phyloP scores from a whole-genome alignment of 2,888 invertebrate genomes.

The Blera fallax region DNA sequence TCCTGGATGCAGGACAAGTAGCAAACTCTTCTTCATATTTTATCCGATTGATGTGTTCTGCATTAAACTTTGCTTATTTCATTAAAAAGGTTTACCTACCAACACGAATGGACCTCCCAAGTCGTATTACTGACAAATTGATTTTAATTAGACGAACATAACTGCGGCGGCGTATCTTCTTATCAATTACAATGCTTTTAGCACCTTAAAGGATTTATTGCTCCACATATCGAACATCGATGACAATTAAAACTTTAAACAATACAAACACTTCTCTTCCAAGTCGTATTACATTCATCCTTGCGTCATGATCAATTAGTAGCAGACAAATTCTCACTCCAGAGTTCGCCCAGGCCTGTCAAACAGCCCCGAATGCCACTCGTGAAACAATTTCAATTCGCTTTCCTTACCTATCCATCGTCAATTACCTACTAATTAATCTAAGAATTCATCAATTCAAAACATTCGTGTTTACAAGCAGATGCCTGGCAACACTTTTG shows the following conservation, averaged over 20 bases:
- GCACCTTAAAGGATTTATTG: background rate
- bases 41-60: too few relatives aligned
- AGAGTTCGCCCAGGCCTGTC: background rate
- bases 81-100: too few relatives aligned
- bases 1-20: too few relatives aligned
- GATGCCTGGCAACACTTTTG: slow-evolving; percentile 25
- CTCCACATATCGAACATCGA: background rate
- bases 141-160: background rate
- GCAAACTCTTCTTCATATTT: too few relatives aligned
- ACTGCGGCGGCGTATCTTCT: background rate
- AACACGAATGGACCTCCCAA: background rate
- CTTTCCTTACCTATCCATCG: background rate
- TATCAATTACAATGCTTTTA: background rate
- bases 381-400: background rate
- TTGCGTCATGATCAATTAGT: background rate
- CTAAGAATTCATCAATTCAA: slow-evolving; percentile 29
- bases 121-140: background rate
- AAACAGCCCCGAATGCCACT: background rate
- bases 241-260: background rate
- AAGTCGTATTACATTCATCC: background rate
- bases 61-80: too few relatives aligned
- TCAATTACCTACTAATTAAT: slow-evolving; percentile 16
- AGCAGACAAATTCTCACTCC: background rate
- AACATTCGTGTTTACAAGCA: background rate
- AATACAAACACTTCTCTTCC: background rate